These are phyloP conservation scores for Lagopus leucura DNA, from an alignment of 2,113 vertebrate genomes.

Conservation along the genomic window DNA sequence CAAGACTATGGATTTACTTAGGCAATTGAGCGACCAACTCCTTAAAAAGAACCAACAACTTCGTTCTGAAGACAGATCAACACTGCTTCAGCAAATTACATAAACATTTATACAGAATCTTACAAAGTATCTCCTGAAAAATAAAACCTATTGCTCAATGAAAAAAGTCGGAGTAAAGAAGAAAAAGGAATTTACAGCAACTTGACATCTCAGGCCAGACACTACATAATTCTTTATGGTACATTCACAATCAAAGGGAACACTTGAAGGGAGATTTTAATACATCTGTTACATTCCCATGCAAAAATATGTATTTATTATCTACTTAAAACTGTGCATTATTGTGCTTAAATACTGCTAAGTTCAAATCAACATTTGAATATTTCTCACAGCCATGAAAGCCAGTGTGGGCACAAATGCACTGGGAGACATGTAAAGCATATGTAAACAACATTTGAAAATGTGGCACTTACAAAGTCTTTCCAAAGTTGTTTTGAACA, in stretches of 20 bases:
- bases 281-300: neutral
- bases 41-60: neutral
- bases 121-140: neutral
- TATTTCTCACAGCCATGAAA: neutral
- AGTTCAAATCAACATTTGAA: neutral
- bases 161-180: neutral
- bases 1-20: neutral
- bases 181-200: neutral
- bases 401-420: neutral
- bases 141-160: neutral
- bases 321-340: neutral
- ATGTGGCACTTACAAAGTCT: neutral
- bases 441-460: neutral
- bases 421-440: neutral
- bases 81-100: slow-evolving; percentile 20
- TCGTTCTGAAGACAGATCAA: neutral
- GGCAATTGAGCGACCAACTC: neutral
- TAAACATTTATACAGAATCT: neutral
- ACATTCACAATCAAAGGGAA: slow-evolving; percentile 14
- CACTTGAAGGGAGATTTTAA: neutral
- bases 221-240: neutral
- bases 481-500: neutral
- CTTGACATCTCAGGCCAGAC: neutral
- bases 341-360: neutral
- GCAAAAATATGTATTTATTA: neutral